These are phyloP conservation scores for Trialeurodes vaporariorum DNA, from an alignment of 1,140 invertebrate genomes.

Conservation along the genomic window DNA sequence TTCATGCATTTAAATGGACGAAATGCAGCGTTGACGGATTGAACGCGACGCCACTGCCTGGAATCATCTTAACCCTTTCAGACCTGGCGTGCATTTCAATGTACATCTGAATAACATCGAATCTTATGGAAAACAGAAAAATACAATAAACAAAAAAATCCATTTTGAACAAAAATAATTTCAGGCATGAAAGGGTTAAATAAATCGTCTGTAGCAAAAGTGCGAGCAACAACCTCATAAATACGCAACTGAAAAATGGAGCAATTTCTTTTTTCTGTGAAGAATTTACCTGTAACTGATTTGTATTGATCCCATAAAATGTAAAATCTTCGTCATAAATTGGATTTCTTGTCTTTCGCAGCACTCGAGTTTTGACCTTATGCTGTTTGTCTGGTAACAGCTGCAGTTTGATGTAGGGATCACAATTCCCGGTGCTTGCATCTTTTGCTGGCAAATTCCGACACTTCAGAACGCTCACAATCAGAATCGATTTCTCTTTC, in stretches of 20 bases:
- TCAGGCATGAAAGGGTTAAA: too few relatives aligned
- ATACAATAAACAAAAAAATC: too few relatives aligned
- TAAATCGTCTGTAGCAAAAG: too few relatives aligned
- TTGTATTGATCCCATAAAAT: slow-evolving; percentile 80
- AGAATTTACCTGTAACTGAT: slow-evolving; percentile 53
- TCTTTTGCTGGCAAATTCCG: slow-evolving; percentile 69
- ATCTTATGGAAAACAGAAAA: too few relatives aligned
- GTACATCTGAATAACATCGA: too few relatives aligned
- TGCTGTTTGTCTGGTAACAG: slow-evolving; percentile 89
- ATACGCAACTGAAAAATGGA: neutral
- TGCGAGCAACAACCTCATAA: too few relatives aligned
- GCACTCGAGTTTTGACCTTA: slow-evolving; percentile 86
- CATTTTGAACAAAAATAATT: too few relatives aligned
- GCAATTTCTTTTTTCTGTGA: neutral
- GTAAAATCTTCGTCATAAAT: slow-evolving; percentile 95
- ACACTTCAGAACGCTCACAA: slow-evolving; percentile 83
- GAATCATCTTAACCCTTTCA: too few relatives aligned
- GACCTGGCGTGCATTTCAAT: too few relatives aligned
- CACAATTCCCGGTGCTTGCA: slow-evolving; percentile 48
- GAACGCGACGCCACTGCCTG: too few relatives aligned
- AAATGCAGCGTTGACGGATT: too few relatives aligned
- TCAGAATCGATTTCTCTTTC: slow-evolving; percentile 74
- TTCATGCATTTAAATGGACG: too few relatives aligned
- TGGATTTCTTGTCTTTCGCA: slow-evolving; percentile 82
- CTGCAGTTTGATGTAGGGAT: slow-evolving; percentile 92